Base-by-base conservation (phyloP, 1,140 invertebrate species). In the Diuraphis noxia region DNA sequence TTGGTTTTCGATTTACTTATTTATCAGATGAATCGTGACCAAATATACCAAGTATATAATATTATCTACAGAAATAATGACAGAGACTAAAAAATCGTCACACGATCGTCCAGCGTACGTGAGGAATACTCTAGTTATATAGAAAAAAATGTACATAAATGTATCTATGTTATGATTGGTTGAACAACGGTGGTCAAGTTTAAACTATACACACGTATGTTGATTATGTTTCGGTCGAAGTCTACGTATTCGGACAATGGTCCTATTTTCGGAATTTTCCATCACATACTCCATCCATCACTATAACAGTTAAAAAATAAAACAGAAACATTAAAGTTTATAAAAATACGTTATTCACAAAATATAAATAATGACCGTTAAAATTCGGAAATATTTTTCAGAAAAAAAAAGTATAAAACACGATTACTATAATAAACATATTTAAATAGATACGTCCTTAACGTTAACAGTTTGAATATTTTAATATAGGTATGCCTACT, bases 1-100 rank as follows among this genome's bases (percentile, higher is more conserved):
- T 87, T 36, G 38, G 25, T 63, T 86, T 86, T 86, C 85, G 34
- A 88, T 88, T 88, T 63, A 56, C 56, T 88, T 30, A 40, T 88
- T 52, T 88, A 6, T 25, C 1, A n/a, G 9, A 38, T 23, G 49
- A 88, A 88, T 40, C 86, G 86, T 87, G 85, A 87, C 85, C 46
- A 36, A 56, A 49, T 56, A 40, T 63, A 72, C 56, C 7, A 2
- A 38, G 23, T 30, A 38, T 38, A 56, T 30, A n/a, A n/a, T n/a
- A n/a, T n/a, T n/a, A n/a, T n/a, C 17, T 86, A 86, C 21, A 88
- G 49, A 52, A 23, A 87, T 87, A 63, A 63, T 88, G 49, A n/a
- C 19, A 21, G 4, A 43, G 41, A 34, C 34, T 63, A 52, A 52
- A 86, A 86, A 86, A 86, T 86, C 46, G 46, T 86, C 43, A 86